Conservation (phyloP, 1,140 invertebrate genomes). For the Druon quercuslanigerum region DNA sequence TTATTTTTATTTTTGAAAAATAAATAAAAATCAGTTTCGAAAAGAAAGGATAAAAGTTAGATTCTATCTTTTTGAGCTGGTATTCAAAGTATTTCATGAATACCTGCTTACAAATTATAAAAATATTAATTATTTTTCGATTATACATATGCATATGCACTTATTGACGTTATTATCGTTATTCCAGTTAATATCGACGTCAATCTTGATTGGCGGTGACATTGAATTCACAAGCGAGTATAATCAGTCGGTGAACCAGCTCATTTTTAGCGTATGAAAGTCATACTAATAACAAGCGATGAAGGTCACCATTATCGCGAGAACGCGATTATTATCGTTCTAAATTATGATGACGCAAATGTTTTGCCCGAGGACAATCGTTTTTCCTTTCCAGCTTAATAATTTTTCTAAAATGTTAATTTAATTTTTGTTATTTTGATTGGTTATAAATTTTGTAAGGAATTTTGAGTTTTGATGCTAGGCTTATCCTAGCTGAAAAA, state of each 20-base stretch:
- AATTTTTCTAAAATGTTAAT: background rate
- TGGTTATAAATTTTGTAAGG: too few relatives aligned
- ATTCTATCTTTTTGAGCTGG: background rate
- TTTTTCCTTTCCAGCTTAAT: background rate
- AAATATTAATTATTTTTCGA: slow-evolving; percentile 37
- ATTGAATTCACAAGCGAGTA: slow-evolving; percentile 59
- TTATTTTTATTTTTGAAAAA: too few relatives aligned
- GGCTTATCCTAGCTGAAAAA: too few relatives aligned
- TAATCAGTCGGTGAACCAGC: slow-evolving; percentile 58
- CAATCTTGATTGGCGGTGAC: slow-evolving; percentile 55
- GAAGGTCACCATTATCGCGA: slow-evolving; percentile 42
- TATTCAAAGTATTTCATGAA: background rate
- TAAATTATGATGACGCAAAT: slow-evolving; percentile 36
- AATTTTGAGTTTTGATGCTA: too few relatives aligned
- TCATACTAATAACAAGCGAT: slow-evolving; percentile 43
- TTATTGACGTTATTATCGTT: slow-evolving; percentile 3
- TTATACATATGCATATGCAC: slow-evolving; percentile 28
- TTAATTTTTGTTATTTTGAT: background rate
- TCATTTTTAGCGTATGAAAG: slow-evolving; percentile 48
- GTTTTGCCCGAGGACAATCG: background rate
- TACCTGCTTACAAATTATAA: slow-evolving; percentile 35
- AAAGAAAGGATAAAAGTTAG: too few relatives aligned
- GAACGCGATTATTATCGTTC: slow-evolving; percentile 38
- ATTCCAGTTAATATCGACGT: slow-evolving; percentile 16
- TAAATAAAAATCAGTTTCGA: too few relatives aligned